Evolutionary conservation across 2,888 invertebrate genomes (phyloP), one percentile per base, ranked within the genome.

Genomic region (Tinea semifulvella): DNA sequence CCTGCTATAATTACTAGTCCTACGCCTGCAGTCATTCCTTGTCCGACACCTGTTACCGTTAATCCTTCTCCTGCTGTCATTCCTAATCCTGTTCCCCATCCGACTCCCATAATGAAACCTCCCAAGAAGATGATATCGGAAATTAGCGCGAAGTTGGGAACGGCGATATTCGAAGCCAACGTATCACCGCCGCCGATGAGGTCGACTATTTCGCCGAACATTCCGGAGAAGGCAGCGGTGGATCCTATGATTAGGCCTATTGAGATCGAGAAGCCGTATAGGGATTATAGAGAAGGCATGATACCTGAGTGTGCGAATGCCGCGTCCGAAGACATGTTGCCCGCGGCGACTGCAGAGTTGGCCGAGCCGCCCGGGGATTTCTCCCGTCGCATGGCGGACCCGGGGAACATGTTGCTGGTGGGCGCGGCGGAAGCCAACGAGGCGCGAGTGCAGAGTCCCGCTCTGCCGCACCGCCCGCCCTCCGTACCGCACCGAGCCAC

Each of bases 91-190:
- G 26, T 50, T 13, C 49, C 60, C 43, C 53, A 58, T 35, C 60
- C 69, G 11, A 65, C 65, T 16, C 69, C 80, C 5, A 71, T 75
- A 43, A 74, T 69, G 49, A 74, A 75, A 46, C 72, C 76, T 3
- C 73, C 75, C 1, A 74, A 76, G 51, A 73, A 80, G 52, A 69
- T 81, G 68, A 68, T 82, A 54, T 75, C 76, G 2, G 75, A 79
- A 54, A 76, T 74, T 47, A 69, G 69, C 53, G 69, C 76, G 14
- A 69, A 74, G 51, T 54, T 75, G 11, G 68, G 76, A 31, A 60
- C 68, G 43, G 64, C 63, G 1, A 40, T 40, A 22, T 74, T 74
- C 52, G 74, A 77, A 25, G 62, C 65, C 2, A 64, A 63, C 8
- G 61, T 63, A 0, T 62, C 61, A 20, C 53, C 56, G 50, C 42